Conservation (phyloP, 2,113 vertebrate species). For the Archocentrus centrarchus region DNA sequence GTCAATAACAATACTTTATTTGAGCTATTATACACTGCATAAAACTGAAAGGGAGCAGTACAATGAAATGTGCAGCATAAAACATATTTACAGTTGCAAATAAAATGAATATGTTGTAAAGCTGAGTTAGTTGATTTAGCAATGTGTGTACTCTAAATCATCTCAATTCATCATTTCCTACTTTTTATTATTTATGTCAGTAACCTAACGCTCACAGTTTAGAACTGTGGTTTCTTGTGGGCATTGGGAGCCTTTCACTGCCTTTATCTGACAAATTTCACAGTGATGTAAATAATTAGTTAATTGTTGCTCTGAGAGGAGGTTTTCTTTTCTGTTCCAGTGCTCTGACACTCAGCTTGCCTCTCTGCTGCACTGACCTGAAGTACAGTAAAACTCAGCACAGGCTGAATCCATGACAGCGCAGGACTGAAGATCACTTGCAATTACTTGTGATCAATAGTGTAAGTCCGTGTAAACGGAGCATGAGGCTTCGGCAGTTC, state of each 20-base stretch:
- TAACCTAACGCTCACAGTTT: not conserved
- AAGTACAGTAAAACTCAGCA: conserved; percentile 43
- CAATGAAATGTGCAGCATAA: not conserved
- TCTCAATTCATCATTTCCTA: not conserved
- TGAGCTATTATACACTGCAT: not conserved
- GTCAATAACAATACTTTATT: not conserved
- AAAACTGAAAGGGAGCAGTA: not conserved
- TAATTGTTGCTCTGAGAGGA: not conserved
- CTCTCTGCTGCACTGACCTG: conserved; percentile 42
- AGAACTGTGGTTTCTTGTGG: not conserved
- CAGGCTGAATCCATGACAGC: conserved; percentile 14
- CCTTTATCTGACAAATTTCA: not conserved
- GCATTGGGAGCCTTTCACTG: not conserved
- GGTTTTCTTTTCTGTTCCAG: not conserved
- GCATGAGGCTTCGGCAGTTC: conserved; percentile 24
- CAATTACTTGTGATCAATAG: conserved; percentile 40
- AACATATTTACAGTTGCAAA: not conserved
- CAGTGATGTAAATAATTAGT: not conserved
- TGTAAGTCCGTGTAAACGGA: conserved; percentile 51
- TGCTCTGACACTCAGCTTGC: not conserved
- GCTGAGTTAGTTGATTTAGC: not conserved
- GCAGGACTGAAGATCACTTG: conserved; percentile 19
- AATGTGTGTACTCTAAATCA: not conserved
- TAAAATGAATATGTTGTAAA: not conserved
- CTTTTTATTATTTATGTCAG: not conserved